Base-by-base conservation (phyloP, 1,140 invertebrate species). In the Drosophila ficusphila region DNA sequence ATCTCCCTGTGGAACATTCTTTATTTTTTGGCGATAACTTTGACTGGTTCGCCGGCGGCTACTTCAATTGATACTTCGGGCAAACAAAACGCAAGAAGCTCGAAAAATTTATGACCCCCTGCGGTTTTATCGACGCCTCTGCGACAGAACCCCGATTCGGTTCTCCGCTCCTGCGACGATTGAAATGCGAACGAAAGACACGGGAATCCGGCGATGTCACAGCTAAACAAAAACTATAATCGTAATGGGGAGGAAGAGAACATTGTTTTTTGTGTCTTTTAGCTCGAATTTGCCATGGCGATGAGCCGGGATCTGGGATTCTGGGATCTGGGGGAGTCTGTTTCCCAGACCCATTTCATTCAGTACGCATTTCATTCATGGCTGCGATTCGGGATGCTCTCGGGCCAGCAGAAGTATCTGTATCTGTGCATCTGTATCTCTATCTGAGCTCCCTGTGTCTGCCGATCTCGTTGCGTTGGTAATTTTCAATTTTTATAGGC, bases 121-220 rank as follows among this genome's bases (percentile, higher is more conserved):
- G 82, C 65, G 82, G 82, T 67, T 86, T 86, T 86, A 86, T 86
- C 83, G 82, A 86, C 82, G 82, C 82, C 82, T 88, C 77, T 86
- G 82, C 56, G 57, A 56, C 49, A 62, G 42, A 70, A 16, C 46
- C 31, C 42, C 11, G 36, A 41, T 23, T 21, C 42, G 42, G 19
- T 36, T 39, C 44, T 23, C 62, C 49, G 48, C 33, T 44, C 21
- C 46, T 11, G 21, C 51, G 69, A 41, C 82, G 82, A 86, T 82
- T 88, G 77, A 88, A 86, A 76, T 73, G 51, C 81, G 38, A 57
- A 51, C 44, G 76, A 83, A 85, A 83, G 79, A 85, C 72, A 62
- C 47, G 69, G 62, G 36, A 53, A 70, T 39, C 64, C 47, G 47
- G n/a, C 19, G 44, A 42, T 67, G 60, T 67, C 62, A 46, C 39